Evolutionary conservation across 1,140 invertebrate genomes (phyloP).

Genomic region (Venturia canescens): DNA sequence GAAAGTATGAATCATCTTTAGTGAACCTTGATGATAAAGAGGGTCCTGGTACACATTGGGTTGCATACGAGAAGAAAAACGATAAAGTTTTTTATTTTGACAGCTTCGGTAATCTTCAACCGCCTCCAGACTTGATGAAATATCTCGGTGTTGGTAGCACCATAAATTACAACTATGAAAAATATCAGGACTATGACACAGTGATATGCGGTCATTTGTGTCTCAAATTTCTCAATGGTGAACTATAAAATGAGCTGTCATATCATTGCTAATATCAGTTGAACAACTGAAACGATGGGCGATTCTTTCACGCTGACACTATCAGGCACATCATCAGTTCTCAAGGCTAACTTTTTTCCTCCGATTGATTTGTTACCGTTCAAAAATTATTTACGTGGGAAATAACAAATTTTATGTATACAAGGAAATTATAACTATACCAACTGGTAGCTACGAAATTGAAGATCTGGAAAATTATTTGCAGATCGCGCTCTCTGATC

Average conservation of each 20-base stretch:
- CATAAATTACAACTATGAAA: constrained; percentile 57
- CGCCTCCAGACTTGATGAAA: constrained; percentile 39
- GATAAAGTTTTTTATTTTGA: no score
- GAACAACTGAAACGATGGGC: constrained; percentile 28
- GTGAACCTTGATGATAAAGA: no score
- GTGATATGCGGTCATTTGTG: background rate
- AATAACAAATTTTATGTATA: constrained; percentile 68
- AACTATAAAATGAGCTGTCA: no score
- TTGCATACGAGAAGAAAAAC: no score
- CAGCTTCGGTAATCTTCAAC: constrained; percentile 62
- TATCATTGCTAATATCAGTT: no score
- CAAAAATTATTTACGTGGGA: constrained; percentile 49
- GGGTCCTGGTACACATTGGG: no score
- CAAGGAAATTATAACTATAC: constrained; percentile 61
- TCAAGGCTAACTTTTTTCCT: constrained; percentile 53
- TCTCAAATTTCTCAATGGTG: constrained; percentile 25
- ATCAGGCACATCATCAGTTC: constrained; percentile 45
- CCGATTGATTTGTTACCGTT: no score
- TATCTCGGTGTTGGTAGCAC: constrained; percentile 43
- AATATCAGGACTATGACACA: constrained; percentile 55
- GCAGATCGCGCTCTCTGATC: background rate
- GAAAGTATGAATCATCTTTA: no score
- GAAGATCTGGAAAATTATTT: constrained; percentile 60
- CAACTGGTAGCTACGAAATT: constrained; percentile 66
- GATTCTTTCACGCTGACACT: constrained; percentile 47